phyloP scores from a whole-genome alignment of 2,797 vertebrate species.

The Trachurus trachurus region DNA sequence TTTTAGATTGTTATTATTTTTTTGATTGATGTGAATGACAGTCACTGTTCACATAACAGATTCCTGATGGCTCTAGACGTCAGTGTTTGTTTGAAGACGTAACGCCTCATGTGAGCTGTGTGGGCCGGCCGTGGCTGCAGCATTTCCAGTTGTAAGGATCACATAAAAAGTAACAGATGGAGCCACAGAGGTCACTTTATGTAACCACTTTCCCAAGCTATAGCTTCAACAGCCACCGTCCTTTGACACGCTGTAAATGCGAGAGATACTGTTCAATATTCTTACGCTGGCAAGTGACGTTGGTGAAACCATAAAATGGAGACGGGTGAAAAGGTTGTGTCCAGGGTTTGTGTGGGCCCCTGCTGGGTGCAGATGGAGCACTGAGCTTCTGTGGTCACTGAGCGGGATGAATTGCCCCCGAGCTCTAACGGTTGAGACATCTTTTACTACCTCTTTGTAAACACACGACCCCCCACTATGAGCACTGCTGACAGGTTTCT shows the following conservation, averaged over 20 bases:
- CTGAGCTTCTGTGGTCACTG: constrained; percentile 26
- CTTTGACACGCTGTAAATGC: constrained; percentile 41
- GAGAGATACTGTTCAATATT: constrained; percentile 38
- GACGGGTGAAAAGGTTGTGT: constrained; percentile 54
- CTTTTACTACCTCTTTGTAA: constrained; percentile 76
- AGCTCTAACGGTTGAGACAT: constrained; percentile 50
- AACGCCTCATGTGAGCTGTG: background rate
- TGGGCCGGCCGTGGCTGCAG: background rate
- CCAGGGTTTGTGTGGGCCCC: constrained; percentile 52
- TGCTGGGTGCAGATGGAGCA: constrained; percentile 41
- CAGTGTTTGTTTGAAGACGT: no score
- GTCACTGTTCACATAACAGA: background rate
- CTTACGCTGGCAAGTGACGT: constrained; percentile 31
- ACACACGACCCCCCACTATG: constrained; percentile 49
- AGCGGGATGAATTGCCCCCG: constrained; percentile 55
- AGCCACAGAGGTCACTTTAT: background rate
- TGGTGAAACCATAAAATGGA: constrained; percentile 57
- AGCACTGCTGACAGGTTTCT: constrained; percentile 44
- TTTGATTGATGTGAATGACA: background rate
- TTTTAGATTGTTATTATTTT: no score
- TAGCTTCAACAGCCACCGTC: constrained; percentile 1
- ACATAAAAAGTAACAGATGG: constrained; percentile 12
- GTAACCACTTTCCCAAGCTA: constrained; percentile 9
- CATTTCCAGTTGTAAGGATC: background rate
- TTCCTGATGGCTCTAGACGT: background rate